Evolutionary conservation across 2,888 invertebrate genomes (phyloP), one percentile per base, ranked within the genome.

Genomic region (Diloba caeruleocephala): DNA sequence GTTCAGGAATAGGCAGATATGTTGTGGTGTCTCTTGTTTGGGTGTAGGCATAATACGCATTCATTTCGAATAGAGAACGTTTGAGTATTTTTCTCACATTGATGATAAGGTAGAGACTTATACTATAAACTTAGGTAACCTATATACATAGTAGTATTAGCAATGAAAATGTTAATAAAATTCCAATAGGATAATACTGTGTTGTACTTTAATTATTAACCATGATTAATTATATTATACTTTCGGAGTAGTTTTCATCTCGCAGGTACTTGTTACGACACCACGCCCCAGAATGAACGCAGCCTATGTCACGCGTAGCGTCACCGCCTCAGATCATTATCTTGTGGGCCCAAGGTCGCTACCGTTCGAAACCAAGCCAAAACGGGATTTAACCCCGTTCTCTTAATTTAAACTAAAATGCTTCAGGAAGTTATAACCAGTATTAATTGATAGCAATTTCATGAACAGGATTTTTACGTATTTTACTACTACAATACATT

Each of bases 271-370:
- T 39, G 23, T 52, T 63, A 38, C 63, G 32, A 36, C 37, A 63
- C 33, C 8, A 7, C 41, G 46, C 8, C 25, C 43, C 57, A 68
- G 37, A 70, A 41, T 71, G 54, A 32, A 57, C 49, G 49, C 38
- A 28, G 56, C 65, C 56, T 61, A 59, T 53, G 62, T 65, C 66
- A 74, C 69, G 74, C 63, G 51, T 60, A 57, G 42, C 50, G 54
- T 57, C 45, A 65, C 61, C 61, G 54, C 39, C 61, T 41, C 51
- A 31, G 75, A 81, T 81, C 59, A 61, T 76, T 76, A 75, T 78
- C 77, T 71, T 54, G 43, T 49, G 45, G 57, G 57, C 45, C 53
- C 79, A 83, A 81, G 84, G 81, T 78, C 76, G 66, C 41, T 33
- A 37, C 36, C 52, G 39, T 36, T 65, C 42, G 53, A 69, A 54